phyloP scores from a whole-genome alignment of 2,888 invertebrate species.

The Sipunculus nudus region DNA sequence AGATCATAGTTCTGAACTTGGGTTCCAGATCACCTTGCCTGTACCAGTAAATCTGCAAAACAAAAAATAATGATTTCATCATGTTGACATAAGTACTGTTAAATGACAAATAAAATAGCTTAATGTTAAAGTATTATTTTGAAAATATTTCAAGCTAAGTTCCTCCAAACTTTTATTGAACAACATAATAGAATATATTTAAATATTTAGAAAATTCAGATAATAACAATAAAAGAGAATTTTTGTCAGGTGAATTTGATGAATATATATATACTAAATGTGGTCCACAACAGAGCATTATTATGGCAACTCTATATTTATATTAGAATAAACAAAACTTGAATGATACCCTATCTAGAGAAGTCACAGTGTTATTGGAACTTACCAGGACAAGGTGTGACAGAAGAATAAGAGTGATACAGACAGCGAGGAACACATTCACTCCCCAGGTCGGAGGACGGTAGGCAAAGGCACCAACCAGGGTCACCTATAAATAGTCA shows the following conservation, averaged over 20 bases:
- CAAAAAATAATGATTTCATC: constrained; percentile 9
- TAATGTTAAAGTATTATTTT: no score
- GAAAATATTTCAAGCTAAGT: no score
- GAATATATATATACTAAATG: no score
- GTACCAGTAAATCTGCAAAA: constrained; percentile 67
- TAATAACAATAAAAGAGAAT: background rate
- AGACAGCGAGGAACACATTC: constrained; percentile 65
- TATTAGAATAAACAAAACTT: no score
- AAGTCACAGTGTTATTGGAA: no score
- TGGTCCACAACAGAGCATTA: no score
- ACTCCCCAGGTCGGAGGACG: constrained; percentile 57
- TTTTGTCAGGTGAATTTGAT: no score
- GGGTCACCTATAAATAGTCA: constrained; percentile 57
- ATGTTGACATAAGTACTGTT: background rate
- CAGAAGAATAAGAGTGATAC: constrained; percentile 61
- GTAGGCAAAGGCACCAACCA: constrained; percentile 61
- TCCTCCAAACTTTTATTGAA: background rate
- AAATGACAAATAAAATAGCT: background rate
- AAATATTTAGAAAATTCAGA: background rate
- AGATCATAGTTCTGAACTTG: constrained; percentile 66
- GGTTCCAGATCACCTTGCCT: constrained; percentile 67
- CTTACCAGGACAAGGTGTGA: constrained; percentile 66
- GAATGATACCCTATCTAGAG: no score
- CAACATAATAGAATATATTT: background rate
- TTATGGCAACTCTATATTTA: no score